A percentile compares a stretch with the other conserved stretches of the same genome.
phyloP scores from a whole-genome alignment of 92 coral and sea anemone genomes.

The Micromussa lordhowensis region DNA sequence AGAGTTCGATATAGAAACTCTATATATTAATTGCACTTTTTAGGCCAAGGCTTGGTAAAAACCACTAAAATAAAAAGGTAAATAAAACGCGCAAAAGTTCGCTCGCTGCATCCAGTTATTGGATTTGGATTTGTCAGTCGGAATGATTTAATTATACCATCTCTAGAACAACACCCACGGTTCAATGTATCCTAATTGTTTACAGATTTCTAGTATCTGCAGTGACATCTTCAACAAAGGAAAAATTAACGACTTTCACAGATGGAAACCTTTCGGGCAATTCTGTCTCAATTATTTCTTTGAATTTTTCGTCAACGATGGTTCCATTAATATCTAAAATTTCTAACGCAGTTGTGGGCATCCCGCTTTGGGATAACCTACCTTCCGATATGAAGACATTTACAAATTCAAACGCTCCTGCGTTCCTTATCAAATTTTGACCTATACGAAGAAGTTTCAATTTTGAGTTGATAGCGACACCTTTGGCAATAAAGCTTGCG shows the following conservation, averaged over 20 bases:
- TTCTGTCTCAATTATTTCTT: constrained; percentile 35
- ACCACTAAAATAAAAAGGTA: too few relatives aligned
- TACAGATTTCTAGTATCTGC: not conserved
- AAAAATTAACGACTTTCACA: constrained; percentile 65
- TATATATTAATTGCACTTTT: too few relatives aligned
- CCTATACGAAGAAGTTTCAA: constrained; percentile 74
- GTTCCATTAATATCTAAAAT: constrained; percentile 85
- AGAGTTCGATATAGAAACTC: too few relatives aligned
- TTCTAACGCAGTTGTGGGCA: constrained; percentile 44
- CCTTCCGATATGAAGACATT: not conserved
- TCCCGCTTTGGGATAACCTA: constrained; percentile 18
- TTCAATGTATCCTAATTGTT: not conserved
- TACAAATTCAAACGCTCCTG: constrained; percentile 76
- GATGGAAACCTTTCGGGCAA: constrained; percentile 49
- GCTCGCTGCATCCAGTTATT: too few relatives aligned
- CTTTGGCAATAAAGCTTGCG: constrained; percentile 71
- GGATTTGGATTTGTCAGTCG: too few relatives aligned
- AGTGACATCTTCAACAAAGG: constrained; percentile 17
- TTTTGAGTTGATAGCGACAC: constrained; percentile 70
- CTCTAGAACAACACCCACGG: too few relatives aligned
- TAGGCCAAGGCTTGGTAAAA: too few relatives aligned
- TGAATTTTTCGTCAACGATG: constrained; percentile 67
- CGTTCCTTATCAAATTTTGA: constrained; percentile 78
- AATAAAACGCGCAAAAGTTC: too few relatives aligned
- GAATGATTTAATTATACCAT: too few relatives aligned